A percentile compares a stretch with the other conserved stretches of the same genome.
phyloP scores from a whole-genome alignment of 2,113 vertebrate species.

The Osmerus mordax region DNA sequence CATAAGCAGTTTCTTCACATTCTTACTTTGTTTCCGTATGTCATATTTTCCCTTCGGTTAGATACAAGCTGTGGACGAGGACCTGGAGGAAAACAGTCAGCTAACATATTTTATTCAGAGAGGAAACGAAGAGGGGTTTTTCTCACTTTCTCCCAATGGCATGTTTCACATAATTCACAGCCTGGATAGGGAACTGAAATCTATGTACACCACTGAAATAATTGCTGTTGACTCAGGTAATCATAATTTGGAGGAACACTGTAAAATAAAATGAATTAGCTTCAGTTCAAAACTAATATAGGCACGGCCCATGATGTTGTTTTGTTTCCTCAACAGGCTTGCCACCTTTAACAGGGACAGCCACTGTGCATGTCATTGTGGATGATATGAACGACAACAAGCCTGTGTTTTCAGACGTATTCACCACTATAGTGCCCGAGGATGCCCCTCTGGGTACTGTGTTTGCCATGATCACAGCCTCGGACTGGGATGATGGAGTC shows the following conservation, averaged over 20 bases:
- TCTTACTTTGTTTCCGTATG: too few relatives aligned
- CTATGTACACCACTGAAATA: slow-evolving; percentile 49
- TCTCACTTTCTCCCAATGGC: slow-evolving; percentile 45
- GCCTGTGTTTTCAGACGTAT: slow-evolving; percentile 60
- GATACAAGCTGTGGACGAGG: slow-evolving; percentile 47
- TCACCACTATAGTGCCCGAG: slow-evolving; percentile 64
- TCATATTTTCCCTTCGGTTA: slow-evolving; percentile 18
- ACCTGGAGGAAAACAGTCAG: slow-evolving; percentile 40
- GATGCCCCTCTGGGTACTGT: slow-evolving; percentile 60
- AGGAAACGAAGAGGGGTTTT: slow-evolving; percentile 42
- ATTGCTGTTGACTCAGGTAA: slow-evolving; percentile 72
- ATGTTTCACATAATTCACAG: slow-evolving; percentile 34
- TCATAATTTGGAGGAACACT: background rate
- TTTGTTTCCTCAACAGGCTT: slow-evolving; percentile 53
- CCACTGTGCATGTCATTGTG: slow-evolving; percentile 63
- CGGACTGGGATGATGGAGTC: slow-evolving; percentile 63
- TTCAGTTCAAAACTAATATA: too few relatives aligned
- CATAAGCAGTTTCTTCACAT: too few relatives aligned
- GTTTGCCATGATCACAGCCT: slow-evolving; percentile 63
- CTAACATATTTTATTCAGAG: slow-evolving; percentile 37
- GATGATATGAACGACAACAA: slow-evolving; percentile 73
- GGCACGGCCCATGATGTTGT: background rate
- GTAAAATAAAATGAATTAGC: too few relatives aligned
- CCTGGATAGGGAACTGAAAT: slow-evolving; percentile 46
- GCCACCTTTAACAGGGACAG: slow-evolving; percentile 66